These are phyloP conservation scores for Gymnothorax reevesii DNA, from an alignment of 2,797 vertebrate species.

Conservation along the genomic window DNA sequence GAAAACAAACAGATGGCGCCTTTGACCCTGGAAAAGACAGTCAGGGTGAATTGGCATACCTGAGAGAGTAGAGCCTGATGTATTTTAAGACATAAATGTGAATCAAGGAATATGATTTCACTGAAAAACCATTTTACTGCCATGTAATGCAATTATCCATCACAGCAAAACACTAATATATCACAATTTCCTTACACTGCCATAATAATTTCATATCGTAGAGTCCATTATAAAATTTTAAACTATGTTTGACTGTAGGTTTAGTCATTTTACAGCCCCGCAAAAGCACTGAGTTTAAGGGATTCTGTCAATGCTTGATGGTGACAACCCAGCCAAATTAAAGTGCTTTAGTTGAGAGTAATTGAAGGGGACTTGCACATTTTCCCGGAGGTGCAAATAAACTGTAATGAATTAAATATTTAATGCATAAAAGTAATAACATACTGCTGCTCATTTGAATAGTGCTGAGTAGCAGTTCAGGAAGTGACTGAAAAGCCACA, in stretches of 20 bases:
- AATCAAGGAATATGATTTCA: neutral
- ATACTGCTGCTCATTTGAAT: neutral
- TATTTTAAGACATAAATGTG: neutral
- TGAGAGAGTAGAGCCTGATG: neutral
- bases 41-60: conserved; percentile 11
- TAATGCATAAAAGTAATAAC: conserved; percentile 16
- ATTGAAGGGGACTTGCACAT: neutral
- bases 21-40: conserved; percentile 59
- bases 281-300: neutral
- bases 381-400: neutral
- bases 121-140: neutral
- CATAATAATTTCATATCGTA: neutral
- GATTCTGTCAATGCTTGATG: neutral
- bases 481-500: neutral
- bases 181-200: neutral
- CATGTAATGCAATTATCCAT: neutral
- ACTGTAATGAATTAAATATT: conserved; percentile 12
- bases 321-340: conserved; percentile 11
- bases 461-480: neutral
- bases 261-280: neutral
- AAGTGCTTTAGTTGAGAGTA: neutral
- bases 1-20: conserved; percentile 33
- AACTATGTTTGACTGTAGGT: neutral
- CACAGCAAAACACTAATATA: neutral
- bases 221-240: neutral